These are phyloP conservation scores for Chironomus tepperi DNA, from an alignment of 1,140 invertebrate genomes.

Conservation along the genomic window DNA sequence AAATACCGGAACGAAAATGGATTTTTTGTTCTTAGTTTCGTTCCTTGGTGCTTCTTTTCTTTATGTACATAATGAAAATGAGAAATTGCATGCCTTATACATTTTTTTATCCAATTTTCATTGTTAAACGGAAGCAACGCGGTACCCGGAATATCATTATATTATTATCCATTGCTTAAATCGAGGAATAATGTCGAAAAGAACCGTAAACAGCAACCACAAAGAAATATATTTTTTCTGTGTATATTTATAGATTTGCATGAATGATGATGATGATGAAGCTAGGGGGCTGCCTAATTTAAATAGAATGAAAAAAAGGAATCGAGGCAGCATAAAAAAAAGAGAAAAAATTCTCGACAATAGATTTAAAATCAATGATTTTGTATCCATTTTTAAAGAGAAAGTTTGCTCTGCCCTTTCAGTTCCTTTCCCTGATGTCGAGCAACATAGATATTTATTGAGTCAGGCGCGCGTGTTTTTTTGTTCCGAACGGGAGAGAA, in stretches of 20 bases:
- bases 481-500: not conserved
- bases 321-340: not conserved
- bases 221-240: too few species aligned
- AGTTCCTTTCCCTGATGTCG: not conserved
- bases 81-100: not conserved
- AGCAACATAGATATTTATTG: not conserved
- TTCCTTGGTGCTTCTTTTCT: too few species aligned
- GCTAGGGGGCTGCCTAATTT: too few species aligned
- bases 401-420: not conserved
- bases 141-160: not conserved
- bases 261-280: too few species aligned
- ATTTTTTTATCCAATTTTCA: not conserved
- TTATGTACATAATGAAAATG: not conserved
- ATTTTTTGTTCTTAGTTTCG: not conserved
- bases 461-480: conserved; percentile 10
- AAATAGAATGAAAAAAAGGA: not conserved
- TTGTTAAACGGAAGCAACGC: not conserved
- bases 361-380: conserved; percentile 3
- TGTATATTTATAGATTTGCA: too few species aligned
- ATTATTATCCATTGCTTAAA: too few species aligned
- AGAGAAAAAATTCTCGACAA: not conserved
- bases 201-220: too few species aligned
- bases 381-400: not conserved
- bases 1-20: conserved; percentile 7
- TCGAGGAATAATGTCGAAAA: too few species aligned